Percentiles rank a stretch among this genome's conserved stretches.
phyloP scores from a whole-genome alignment of 1,140 invertebrate species.

The Drosophila sturtevanti region DNA sequence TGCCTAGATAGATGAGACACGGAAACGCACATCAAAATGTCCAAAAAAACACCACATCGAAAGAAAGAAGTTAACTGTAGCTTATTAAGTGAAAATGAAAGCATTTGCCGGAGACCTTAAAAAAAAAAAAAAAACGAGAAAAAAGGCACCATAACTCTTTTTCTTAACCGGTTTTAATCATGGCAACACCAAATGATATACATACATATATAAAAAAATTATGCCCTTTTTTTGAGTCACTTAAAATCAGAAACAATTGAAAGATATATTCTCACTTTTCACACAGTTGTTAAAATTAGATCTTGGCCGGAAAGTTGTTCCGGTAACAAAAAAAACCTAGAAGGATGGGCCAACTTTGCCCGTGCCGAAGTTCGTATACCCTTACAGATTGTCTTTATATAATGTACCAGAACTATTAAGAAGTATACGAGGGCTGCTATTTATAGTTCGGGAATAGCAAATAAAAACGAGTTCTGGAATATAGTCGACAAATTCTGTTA shows the following conservation, averaged over 20 bases:
- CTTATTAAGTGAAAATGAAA: conserved; percentile 81
- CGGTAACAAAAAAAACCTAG: too few relatives aligned
- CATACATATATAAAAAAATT: not conserved
- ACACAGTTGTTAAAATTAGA: not conserved
- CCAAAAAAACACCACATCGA: conserved; percentile 34
- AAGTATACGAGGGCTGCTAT: too few relatives aligned
- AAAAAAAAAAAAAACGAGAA: conserved; percentile 19
- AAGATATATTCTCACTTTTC: conserved; percentile 3
- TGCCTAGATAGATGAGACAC: conserved; percentile 72
- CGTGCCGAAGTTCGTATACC: too few relatives aligned
- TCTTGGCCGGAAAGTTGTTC: not conserved
- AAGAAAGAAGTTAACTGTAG: conserved; percentile 76
- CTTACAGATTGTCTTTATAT: too few relatives aligned
- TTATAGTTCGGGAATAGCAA: too few relatives aligned
- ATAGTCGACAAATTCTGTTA: too few relatives aligned
- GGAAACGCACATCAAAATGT: conserved; percentile 76
- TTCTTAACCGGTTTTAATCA: conserved; percentile 32
- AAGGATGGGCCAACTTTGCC: too few relatives aligned
- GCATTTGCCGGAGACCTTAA: conserved; percentile 67
- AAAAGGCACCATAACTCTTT: conserved; percentile 54
- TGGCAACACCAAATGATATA: conserved; percentile 16
- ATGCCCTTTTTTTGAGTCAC: not conserved
- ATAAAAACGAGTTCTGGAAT: too few relatives aligned
- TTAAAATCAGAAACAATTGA: not conserved
- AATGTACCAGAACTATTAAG: too few relatives aligned